phyloP scores from a whole-genome alignment of 2,888 invertebrate genomes.

The Platycheirus albimanus region DNA sequence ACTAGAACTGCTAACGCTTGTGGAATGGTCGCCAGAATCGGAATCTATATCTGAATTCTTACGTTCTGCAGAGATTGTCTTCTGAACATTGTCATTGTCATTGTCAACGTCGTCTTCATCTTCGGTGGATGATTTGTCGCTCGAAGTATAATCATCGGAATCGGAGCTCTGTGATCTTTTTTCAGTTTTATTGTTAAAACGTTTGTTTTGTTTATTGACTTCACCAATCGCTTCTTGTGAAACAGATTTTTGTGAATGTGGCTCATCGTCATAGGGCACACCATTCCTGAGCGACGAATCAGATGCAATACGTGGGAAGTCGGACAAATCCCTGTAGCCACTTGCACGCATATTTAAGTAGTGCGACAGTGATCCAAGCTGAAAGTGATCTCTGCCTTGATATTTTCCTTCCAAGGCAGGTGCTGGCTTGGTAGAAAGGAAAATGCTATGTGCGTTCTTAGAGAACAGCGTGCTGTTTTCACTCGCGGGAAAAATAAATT shows the following conservation, averaged over 20 bases:
- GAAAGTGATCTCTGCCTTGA: slow-evolving; percentile 92
- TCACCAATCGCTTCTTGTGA: slow-evolving; percentile 79
- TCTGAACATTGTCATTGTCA: slow-evolving; percentile 50
- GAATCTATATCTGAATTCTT: slow-evolving; percentile 68
- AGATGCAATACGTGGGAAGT: slow-evolving; percentile 90
- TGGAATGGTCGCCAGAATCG: slow-evolving; percentile 79
- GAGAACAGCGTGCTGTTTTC: slow-evolving; percentile 84
- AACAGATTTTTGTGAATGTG: slow-evolving; percentile 76
- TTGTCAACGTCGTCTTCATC: slow-evolving; percentile 62
- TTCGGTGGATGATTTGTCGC: slow-evolving; percentile 76
- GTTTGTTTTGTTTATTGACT: slow-evolving; percentile 83
- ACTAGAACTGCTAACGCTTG: slow-evolving; percentile 69
- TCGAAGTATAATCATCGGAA: slow-evolving; percentile 78
- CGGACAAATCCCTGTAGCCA: slow-evolving; percentile 95
- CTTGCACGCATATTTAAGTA: slow-evolving; percentile 93
- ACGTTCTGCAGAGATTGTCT: slow-evolving; percentile 41
- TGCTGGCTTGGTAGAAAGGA: slow-evolving; percentile 96
- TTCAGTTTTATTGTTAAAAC: slow-evolving; percentile 85
- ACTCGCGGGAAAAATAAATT: slow-evolving; percentile 87
- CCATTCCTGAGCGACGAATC: slow-evolving; percentile 91
- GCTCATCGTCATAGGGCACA: slow-evolving; percentile 80
- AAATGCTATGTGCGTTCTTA: slow-evolving; percentile 90
- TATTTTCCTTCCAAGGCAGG: slow-evolving; percentile 94
- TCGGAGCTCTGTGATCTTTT: slow-evolving; percentile 80
- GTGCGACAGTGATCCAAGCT: slow-evolving; percentile 97